Percentiles rank a stretch among this genome's conserved stretches.
These are phyloP conservation scores for Chironomus striatipennis DNA, from an alignment of 1,140 invertebrate genomes.

Conservation along the genomic window DNA sequence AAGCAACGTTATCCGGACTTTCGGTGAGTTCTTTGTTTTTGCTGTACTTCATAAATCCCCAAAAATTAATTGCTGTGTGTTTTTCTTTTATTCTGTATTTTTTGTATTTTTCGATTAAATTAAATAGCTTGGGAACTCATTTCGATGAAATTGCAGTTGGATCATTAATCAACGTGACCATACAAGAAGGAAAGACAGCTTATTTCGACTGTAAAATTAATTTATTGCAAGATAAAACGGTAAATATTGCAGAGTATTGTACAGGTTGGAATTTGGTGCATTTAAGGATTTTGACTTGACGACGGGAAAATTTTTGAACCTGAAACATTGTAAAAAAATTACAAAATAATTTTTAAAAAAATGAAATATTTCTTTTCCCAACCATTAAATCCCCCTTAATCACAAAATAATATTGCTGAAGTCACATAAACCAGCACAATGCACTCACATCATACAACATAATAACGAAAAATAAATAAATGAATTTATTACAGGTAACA, in stretches of 20 bases:
- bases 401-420: background rate
- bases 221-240: conserved; percentile 68
- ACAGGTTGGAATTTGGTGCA: too few species aligned
- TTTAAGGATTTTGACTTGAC: too few species aligned
- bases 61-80: background rate
- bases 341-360: too few species aligned
- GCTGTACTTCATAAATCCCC: background rate
- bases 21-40: background rate
- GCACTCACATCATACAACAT: background rate
- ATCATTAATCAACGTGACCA: conserved; percentile 56
- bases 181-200: conserved; percentile 62
- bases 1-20: conserved; percentile 12
- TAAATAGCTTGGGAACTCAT: conserved; percentile 49
- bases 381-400: background rate
- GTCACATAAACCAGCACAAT: background rate
- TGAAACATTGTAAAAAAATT: too few species aligned
- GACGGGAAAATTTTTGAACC: too few species aligned
- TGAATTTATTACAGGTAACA: conserved; percentile 45
- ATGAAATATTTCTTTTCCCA: background rate
- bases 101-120: background rate
- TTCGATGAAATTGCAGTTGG: conserved; percentile 46
- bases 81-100: background rate
- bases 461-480: background rate
- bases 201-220: conserved; percentile 67
- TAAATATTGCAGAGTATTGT: conserved; percentile 40